phyloP scores from a whole-genome alignment of 2,888 invertebrate genomes.

The Oscheius sp. region DNA sequence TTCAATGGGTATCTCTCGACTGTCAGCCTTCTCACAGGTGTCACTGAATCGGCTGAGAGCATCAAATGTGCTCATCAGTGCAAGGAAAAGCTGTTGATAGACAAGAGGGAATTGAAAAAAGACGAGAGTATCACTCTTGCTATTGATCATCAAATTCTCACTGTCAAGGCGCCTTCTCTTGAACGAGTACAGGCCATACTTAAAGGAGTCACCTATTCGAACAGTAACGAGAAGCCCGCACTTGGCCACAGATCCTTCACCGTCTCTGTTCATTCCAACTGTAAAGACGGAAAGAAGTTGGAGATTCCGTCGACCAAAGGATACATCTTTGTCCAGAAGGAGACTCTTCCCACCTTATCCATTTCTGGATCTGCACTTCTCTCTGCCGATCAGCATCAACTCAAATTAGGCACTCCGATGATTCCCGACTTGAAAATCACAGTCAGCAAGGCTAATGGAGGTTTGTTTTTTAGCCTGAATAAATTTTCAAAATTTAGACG shows the following conservation, averaged over 20 bases:
- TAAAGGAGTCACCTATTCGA: constrained; percentile 82
- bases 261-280: constrained; percentile 83
- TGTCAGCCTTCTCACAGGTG: constrained; percentile 80
- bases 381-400: constrained; percentile 85
- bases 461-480: constrained; percentile 13
- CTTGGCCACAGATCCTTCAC: constrained; percentile 89
- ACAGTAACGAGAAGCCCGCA: constrained; percentile 90
- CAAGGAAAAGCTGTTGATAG: constrained; percentile 71
- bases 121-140: neutral
- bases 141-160: constrained; percentile 12
- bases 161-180: neutral
- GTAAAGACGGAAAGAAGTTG: constrained; percentile 53
- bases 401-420: constrained; percentile 85
- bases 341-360: constrained; percentile 80
- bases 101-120: constrained; percentile 9
- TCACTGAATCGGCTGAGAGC: constrained; percentile 76
- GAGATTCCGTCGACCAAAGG: constrained; percentile 81
- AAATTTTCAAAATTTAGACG: constrained; percentile 37
- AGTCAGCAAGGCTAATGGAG: constrained; percentile 67
- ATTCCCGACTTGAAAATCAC: constrained; percentile 84
- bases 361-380: constrained; percentile 80
- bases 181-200: neutral
- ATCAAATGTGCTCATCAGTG: constrained; percentile 83
- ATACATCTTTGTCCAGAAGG: constrained; percentile 86
- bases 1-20: constrained; percentile 89